Base-by-base conservation (phyloP, 92 coral and sea anemone species). In the Palythoa grandis region DNA sequence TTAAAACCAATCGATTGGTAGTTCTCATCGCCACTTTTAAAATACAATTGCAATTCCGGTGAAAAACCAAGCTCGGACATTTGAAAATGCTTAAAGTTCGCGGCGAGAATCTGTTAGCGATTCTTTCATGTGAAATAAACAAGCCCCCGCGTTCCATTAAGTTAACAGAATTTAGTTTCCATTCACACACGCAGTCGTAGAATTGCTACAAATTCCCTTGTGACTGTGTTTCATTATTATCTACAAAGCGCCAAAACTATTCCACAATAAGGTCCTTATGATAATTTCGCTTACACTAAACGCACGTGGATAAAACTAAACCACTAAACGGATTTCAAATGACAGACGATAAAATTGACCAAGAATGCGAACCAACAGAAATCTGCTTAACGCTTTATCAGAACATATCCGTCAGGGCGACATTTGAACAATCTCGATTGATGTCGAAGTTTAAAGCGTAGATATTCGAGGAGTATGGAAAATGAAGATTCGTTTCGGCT, bases 211-310 rank as follows among this genome's bases (percentile, higher is more conserved):
- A 80, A 80, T 48, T 80, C 85, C 85, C 85, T 43, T 47, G 74
- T 67, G 85, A 79, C 48, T 80, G 73, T 50, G 9, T 7, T 68
- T 80, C 63, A 65, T 80, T 80, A 80, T 67, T 39, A 65, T 80
- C 47, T 48, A 40, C 85, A 25, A 47, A 52, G 74, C 85, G 85
- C 85, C 74, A 80, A 80, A 80, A 48, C n/a, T 66, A n/a, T 66
- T 12, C 22, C 13, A 47, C 75, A 80, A 80, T 67, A 65, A 80
- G 66, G 85, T 66, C 73, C 85, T 80, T 25, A 65, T 13, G 85
- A 80, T 66, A 80, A 66, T 23, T 80, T 80, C 40, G 53, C 74
- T 7, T n/a, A 13, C 38, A 67, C 23, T 52, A 22, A 80, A 65
- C 24, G 47, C 85, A 67, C 85, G 85, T 80, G 85, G 85, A 65